Evolutionary conservation across 1,140 invertebrate genomes (phyloP).

Genomic region (Antheraea mylitta): DNA sequence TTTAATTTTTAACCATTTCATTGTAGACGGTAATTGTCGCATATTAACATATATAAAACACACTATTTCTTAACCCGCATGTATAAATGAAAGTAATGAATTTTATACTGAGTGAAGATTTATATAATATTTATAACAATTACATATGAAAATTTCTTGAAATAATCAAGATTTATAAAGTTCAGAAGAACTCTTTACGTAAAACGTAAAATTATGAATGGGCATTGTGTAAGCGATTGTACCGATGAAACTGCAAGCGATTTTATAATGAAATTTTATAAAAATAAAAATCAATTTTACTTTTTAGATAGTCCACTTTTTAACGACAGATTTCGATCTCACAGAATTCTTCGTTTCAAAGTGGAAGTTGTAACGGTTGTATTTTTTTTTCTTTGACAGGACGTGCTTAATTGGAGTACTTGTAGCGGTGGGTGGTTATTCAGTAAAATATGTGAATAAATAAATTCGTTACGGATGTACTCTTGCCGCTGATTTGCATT

Average conservation of each 20-base stretch:
- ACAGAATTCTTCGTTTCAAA: neutral
- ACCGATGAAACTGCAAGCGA: conserved; percentile 55
- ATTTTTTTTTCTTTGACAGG: conserved; percentile 3
- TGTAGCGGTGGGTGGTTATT: neutral
- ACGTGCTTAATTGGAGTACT: conserved; percentile 9
- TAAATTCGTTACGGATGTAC: neutral
- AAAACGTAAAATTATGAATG: neutral
- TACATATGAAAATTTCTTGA: neutral
- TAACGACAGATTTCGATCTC: neutral
- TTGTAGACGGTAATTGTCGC: too few relatives aligned
- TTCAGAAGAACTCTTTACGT: neutral
- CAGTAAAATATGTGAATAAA: neutral
- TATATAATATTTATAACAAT: too few relatives aligned
- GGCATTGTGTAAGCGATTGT: conserved; percentile 41
- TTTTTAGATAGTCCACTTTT: conserved; percentile 15
- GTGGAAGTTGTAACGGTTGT: neutral
- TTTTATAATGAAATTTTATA: conserved; percentile 29
- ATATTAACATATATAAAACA: too few relatives aligned
- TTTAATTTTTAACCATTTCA: too few relatives aligned
- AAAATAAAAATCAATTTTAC: conserved; percentile 21
- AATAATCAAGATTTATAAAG: neutral
- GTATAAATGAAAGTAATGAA: too few relatives aligned
- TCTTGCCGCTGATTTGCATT: conserved; percentile 6
- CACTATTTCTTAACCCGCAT: too few relatives aligned
- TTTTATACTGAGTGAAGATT: too few relatives aligned